These are phyloP conservation scores for Dermochelys coriacea DNA, from an alignment of 2,797 vertebrate species.

Conservation along the genomic window DNA sequence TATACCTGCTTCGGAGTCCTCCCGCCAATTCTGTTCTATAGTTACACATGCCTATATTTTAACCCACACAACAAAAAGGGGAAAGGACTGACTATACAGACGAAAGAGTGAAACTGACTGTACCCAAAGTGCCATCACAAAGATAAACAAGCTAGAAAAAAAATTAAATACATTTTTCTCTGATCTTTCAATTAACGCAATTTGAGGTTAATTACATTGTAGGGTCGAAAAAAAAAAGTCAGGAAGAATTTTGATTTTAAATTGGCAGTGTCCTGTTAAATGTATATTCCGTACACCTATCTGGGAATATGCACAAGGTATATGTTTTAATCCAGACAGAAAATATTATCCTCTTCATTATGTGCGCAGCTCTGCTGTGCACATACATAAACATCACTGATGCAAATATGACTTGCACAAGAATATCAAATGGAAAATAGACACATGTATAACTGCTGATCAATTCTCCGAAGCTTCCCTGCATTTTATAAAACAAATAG, in stretches of 20 bases:
- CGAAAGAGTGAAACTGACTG: neutral
- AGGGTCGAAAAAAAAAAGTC: neutral
- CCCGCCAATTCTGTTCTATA: neutral
- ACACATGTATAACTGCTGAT: neutral
- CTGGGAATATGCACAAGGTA: neutral
- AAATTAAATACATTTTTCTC: neutral
- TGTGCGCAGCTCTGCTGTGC: neutral
- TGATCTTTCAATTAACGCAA: neutral
- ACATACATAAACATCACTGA: neutral
- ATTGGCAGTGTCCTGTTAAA: neutral
- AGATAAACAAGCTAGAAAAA: neutral
- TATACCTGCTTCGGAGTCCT: neutral
- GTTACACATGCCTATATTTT: neutral
- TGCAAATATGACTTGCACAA: neutral
- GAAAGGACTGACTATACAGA: neutral
- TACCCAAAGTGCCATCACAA: neutral
- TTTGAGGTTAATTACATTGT: neutral
- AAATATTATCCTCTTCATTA: neutral
- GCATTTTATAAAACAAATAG: neutral
- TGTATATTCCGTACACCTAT: neutral
- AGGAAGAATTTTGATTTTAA: neutral
- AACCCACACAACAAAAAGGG: neutral
- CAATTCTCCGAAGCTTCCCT: neutral
- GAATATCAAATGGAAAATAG: neutral
- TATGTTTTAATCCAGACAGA: neutral